Base-by-base conservation (phyloP, 2,888 invertebrate genomes). In the Drosophila percnosoma region DNA sequence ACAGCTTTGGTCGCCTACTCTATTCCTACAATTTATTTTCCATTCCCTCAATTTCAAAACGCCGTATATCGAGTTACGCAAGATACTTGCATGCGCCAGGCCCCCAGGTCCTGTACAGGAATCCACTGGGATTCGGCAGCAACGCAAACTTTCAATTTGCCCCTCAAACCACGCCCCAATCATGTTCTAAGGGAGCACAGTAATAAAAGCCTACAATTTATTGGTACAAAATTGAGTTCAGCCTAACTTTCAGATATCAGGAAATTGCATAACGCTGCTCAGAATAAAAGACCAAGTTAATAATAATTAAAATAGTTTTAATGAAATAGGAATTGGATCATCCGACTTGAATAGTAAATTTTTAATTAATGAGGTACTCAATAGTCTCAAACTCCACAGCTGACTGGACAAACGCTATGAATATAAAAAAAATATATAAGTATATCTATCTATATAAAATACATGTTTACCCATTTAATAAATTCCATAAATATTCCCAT, bases 21-120 rank as follows among this genome's bases (percentile, higher is more conserved):
- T 27, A 52, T 51, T 49, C 49, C 27, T 3, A 45, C 65, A 67
- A 78, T 87, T 81, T 76, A 81, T 79, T 88, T 86, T 88, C 73
- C 77, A 74, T 74, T 76, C 64, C 58, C 51, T 34, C 57, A 76
- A 77, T 74, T 68, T 73, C 61, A 78, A 72, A 61, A 68, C 75
- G 71, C 66, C 71, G 73, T 69, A 64, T 77, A 76, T 90, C 73
- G 21, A 53, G 70, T 90, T 88, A 73, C 68, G 21, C 57, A 73
- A 31, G 57, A 55, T 68, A 61, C 63, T 58, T 57, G 69, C 65
- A 45, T 54, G 54, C 21, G 36, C 27, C 58, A 11, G 45, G 52
- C 24, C 48, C 62, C 62, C 57, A 38, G 27, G 11, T 21, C 38
- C 55, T 29, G 57, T 24, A 21, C 52, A 40, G 51, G 34, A 54